Percentiles rank a stretch among this genome's conserved stretches.
phyloP scores from a whole-genome alignment of 2,888 invertebrate species.

The Leptopterna dolabrata region DNA sequence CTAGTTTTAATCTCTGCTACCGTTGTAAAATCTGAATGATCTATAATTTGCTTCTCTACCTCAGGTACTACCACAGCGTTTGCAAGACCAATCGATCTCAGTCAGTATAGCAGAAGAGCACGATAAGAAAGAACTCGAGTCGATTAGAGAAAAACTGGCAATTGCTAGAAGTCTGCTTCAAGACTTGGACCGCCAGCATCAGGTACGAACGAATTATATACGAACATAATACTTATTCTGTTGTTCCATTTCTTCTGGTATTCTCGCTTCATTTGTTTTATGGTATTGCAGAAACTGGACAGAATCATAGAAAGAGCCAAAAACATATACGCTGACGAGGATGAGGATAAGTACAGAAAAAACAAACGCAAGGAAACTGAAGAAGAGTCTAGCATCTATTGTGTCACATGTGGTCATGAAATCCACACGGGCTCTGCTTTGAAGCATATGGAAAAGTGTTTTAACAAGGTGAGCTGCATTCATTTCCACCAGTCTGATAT shows the following conservation, averaged over 20 bases:
- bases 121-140: conserved; percentile 78
- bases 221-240: too few species aligned
- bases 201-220: conserved; percentile 28
- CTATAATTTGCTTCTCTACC: not conserved
- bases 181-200: conserved; percentile 77
- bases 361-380: conserved; percentile 75
- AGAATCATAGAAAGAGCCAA: conserved; percentile 82
- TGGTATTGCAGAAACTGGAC: conserved; percentile 74
- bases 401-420: conserved; percentile 97
- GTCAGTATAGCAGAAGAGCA: conserved; percentile 88
- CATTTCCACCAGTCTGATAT: not conserved
- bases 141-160: conserved; percentile 82
- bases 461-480: conserved; percentile 78
- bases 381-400: conserved; percentile 84
- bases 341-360: conserved; percentile 61
- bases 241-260: not conserved
- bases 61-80: conserved; percentile 85
- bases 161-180: conserved; percentile 82
- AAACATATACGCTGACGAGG: conserved; percentile 75
- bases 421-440: conserved; percentile 91
- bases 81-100: conserved; percentile 93
- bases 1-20: too few species aligned
- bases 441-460: conserved; percentile 98
- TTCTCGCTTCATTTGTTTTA: not conserved
- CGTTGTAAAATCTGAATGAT: not conserved